Base-by-base conservation (phyloP, 1,140 invertebrate genomes). In the Bombus cullumanus region DNA sequence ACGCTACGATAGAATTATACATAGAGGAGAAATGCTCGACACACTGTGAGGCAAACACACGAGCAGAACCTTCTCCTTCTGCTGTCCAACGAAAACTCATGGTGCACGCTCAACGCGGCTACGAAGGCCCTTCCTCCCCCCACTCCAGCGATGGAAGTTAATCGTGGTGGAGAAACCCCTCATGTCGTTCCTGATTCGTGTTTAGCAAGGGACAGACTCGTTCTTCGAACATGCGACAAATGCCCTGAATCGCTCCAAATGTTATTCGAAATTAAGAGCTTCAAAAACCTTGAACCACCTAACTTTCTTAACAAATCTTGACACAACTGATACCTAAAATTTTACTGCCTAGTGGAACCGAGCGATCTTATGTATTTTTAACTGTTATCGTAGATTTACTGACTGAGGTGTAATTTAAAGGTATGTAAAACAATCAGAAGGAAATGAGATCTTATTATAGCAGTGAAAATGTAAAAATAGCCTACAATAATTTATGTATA, bases 61-160 rank as follows among this genome's bases (percentile, higher is more conserved):
- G 72, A 71, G 73, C 15, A 84, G 89, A 91, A 74, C 90, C 75
- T 79, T 87, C 90, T 87, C 87, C 85, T 83, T 57, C 72, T 86
- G 88, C 86, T 91, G 88, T 83, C 80, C 88, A 85, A 75, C 88
- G 90, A 92, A 92, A 91, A 92, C 91, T 92, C 91, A 86, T 91
- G 88, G 78, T 77, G 81, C 74, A 89, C 91, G 83, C 86, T 88
- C 77, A 81, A 86, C 82, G 82, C 86, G 62, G 86, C 85, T 79
- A 82, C 83, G 47, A 72, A 85, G 72, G 69, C 72, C 68, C 75
- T 74, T 74, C 62, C 43, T 47, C 6, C 59, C 59, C 64, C 31
- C 77, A 68, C 76, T 47, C 37, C n/a, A 28, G 31, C 28, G 18
- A 41, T 78, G 57, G 79, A 89, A 86, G 86, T 88, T 88, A 86